Conservation (phyloP, 2,113 vertebrate genomes). For the Brachyhypopomus gauderio region DNA sequence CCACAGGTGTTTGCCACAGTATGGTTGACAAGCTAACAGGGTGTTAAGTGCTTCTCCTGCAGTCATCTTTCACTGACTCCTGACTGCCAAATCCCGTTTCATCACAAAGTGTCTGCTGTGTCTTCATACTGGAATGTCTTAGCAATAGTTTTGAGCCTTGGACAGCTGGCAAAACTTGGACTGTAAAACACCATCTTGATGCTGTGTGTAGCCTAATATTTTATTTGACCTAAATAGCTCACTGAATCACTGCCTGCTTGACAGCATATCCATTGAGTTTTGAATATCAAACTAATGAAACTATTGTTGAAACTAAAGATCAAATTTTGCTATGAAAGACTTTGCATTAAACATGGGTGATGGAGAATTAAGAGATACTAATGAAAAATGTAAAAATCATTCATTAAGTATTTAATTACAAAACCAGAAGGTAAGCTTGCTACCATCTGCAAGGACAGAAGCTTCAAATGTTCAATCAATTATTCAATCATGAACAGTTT, state of each 20-base stretch:
- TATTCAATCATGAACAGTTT: not conserved
- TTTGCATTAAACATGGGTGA: not conserved
- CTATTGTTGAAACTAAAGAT: not conserved
- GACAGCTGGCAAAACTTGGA: not conserved
- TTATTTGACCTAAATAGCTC: too few species aligned
- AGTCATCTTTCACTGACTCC: conserved; percentile 35
- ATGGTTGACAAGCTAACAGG: conserved; percentile 19
- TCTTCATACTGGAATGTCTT: conserved; percentile 5
- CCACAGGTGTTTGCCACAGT: conserved; percentile 35
- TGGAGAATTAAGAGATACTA: not conserved
- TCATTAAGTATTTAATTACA: not conserved
- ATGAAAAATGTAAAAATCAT: not conserved
- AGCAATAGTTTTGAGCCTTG: too few species aligned
- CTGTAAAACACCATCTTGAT: conserved; percentile 1
- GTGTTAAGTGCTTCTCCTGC: conserved; percentile 30
- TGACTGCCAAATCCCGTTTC: conserved; percentile 32
- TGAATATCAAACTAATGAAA: conserved; percentile 1
- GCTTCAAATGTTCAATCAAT: not conserved
- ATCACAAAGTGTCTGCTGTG: conserved; percentile 33
- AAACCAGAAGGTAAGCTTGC: not conserved
- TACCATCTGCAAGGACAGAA: not conserved
- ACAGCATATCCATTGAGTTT: not conserved
- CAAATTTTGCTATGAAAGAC: not conserved
- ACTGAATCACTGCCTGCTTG: not conserved
- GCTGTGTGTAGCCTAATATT: not conserved